Base-by-base conservation (phyloP, 2,797 vertebrate species). In the Cuniculus paca region DNA sequence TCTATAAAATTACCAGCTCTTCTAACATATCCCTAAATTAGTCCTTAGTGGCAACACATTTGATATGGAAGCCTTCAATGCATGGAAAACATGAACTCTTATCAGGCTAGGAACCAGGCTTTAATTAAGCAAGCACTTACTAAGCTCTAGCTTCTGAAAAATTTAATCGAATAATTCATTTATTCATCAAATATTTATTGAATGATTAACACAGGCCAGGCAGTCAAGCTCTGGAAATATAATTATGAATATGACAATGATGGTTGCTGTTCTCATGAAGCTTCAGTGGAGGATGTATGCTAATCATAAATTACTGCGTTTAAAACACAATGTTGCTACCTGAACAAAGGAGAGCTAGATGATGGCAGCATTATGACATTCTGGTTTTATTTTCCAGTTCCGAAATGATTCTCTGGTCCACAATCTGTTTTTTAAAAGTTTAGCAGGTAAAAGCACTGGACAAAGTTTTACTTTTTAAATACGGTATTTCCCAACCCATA, bases 161-260 rank as follows among this genome's bases (percentile, higher is more conserved):
- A 81, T 63, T 88, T 85, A 88, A 75, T 42, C 75, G 75, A 91
- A 74, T 91, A 60, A 70, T 78, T 94, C 42, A 90, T 39, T 81
- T 81, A 80, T 78, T 91, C 48, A 74, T 91, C 22, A 58, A 87
- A 26, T 81, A 89, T 75, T 94, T 85, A 74, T 70, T 54, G 52
- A 81, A 31, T 68, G 34, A 70, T 84, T 91, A 75, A 54, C n/a
- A 77, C 1, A 50, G 52, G 26, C 50, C 50, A 34, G 84, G 58
- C 7, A 12, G 70, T 50, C n/a, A 61, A 26, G 60, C 4, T 2
- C 24, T 42, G 34, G 56, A 56, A 36, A 74, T 13, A 70, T 7
- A 13, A 52, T 70, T 72, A 94, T 31, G 77, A 80, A 81, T 48
- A 19, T 5, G 52, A 45, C 34, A 52, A 78, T 65, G 31, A 86